These are phyloP conservation scores for Menidia menidia DNA, from an alignment of 2,797 vertebrate species.

Conservation along the genomic window DNA sequence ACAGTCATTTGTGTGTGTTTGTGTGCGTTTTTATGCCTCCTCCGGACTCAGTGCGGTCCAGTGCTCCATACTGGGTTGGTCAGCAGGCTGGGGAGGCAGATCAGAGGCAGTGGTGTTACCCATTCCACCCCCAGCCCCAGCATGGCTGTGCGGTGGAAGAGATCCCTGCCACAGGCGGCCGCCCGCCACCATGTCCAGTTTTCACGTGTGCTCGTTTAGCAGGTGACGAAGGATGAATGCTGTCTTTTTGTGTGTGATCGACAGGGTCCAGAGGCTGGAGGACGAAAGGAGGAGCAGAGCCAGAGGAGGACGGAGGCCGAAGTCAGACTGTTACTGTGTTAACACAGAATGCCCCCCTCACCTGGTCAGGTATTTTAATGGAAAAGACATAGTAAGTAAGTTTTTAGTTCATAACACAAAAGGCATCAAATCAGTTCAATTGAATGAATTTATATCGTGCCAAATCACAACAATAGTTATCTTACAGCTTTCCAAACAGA, in stretches of 20 bases:
- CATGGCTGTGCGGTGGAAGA: constrained; percentile 73
- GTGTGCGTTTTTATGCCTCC: constrained; percentile 32
- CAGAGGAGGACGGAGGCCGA: background rate
- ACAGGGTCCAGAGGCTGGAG: constrained; percentile 1
- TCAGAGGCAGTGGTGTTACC: constrained; percentile 66
- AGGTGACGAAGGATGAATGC: too few species aligned
- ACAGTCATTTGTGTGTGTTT: too few species aligned
- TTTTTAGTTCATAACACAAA: too few species aligned
- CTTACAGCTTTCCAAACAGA: too few species aligned
- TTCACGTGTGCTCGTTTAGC: too few species aligned
- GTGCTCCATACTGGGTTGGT: constrained; percentile 63
- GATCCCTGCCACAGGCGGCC: constrained; percentile 65
- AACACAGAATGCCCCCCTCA: background rate
- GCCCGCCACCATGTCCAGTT: background rate
- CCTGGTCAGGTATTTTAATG: background rate
- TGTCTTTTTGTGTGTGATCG: constrained; percentile 4
- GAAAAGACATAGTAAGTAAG: too few species aligned
- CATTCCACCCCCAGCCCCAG: constrained; percentile 72
- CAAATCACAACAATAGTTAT: too few species aligned
- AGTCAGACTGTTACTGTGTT: background rate
- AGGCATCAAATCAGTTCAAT: too few species aligned
- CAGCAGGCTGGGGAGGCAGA: constrained; percentile 65
- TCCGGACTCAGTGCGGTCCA: constrained; percentile 44
- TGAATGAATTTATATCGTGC: too few species aligned
- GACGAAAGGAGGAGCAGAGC: background rate